Evolutionary conservation across 2,113 vertebrate species (phyloP).

Genomic region (Rallus limicola): DNA sequence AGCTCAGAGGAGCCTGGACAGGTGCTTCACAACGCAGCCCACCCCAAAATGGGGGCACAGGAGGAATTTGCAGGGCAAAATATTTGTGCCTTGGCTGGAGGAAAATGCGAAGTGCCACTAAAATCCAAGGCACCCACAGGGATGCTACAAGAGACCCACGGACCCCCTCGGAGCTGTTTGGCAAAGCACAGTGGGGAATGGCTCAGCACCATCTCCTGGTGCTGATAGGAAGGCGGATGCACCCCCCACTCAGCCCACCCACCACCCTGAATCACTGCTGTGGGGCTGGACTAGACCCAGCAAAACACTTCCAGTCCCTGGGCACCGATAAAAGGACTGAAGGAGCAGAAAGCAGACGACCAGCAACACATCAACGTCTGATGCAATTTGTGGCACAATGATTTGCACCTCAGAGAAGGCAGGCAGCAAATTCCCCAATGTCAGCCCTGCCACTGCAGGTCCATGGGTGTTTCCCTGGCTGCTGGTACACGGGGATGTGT

Average conservation of each 20-base stretch:
- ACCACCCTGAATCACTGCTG: background rate
- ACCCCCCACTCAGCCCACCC: background rate
- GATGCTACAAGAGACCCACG: background rate
- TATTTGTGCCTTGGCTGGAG: background rate
- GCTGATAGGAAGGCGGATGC: fast-evolving
- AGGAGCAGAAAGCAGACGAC: background rate
- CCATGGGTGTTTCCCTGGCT: background rate
- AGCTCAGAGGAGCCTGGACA: background rate
- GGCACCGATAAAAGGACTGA: background rate
- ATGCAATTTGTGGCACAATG: background rate
- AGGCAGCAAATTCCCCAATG: background rate
- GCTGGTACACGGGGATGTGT: background rate
- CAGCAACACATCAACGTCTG: background rate
- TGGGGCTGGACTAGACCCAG: background rate
- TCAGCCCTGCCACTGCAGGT: background rate
- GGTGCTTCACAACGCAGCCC: background rate
- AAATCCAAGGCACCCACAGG: background rate
- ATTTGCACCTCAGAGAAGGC: background rate
- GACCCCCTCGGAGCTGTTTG: background rate
- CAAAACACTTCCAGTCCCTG: background rate
- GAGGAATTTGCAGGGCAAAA: background rate
- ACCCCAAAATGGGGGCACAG: background rate
- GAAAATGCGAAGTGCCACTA: background rate
- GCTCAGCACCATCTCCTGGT: background rate
- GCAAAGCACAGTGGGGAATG: background rate